These are phyloP conservation scores for Malthinus seriepunctatus DNA, from an alignment of 2,888 invertebrate species.

Conservation along the genomic window DNA sequence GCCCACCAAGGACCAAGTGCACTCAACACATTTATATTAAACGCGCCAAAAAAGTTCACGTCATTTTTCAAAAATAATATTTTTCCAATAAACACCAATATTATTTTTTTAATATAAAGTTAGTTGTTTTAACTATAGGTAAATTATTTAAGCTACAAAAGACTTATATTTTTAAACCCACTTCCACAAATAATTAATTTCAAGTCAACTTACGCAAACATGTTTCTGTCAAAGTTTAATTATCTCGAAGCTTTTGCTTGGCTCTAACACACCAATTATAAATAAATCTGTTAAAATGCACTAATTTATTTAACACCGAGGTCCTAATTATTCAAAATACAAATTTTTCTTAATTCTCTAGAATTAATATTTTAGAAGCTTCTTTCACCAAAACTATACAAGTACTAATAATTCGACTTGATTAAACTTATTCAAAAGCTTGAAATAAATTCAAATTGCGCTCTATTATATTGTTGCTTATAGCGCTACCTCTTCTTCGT, in stretches of 20 bases:
- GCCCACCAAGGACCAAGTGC: slow-evolving; percentile 8
- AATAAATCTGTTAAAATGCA: slow-evolving; percentile 20
- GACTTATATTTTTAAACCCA: slow-evolving; percentile 16
- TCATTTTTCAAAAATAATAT: neutral
- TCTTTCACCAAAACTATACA: too few species aligned
- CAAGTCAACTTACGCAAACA: slow-evolving; percentile 25
- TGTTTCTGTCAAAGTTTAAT: slow-evolving; percentile 27
- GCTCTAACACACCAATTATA: slow-evolving; percentile 22
- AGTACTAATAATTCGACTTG: too few species aligned
- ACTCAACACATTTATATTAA: slow-evolving; percentile 13
- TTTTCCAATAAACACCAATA: neutral
- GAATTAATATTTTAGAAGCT: neutral
- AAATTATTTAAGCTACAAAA: slow-evolving; percentile 4
- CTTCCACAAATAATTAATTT: slow-evolving; percentile 29
- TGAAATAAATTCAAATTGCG: too few species aligned
- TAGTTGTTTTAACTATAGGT: neutral
- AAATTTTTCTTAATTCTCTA: neutral
- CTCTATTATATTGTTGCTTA: too few species aligned
- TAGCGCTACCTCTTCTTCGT: too few species aligned
- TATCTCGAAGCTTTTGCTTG: slow-evolving; percentile 13
- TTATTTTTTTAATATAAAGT: neutral
- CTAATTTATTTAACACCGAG: slow-evolving; percentile 13
- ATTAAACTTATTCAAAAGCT: too few species aligned
- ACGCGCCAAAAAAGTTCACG: neutral
- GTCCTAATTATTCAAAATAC: neutral